Evolutionary conservation across 2,797 vertebrate genomes (phyloP).

Genomic region (Antennarius maculatus): DNA sequence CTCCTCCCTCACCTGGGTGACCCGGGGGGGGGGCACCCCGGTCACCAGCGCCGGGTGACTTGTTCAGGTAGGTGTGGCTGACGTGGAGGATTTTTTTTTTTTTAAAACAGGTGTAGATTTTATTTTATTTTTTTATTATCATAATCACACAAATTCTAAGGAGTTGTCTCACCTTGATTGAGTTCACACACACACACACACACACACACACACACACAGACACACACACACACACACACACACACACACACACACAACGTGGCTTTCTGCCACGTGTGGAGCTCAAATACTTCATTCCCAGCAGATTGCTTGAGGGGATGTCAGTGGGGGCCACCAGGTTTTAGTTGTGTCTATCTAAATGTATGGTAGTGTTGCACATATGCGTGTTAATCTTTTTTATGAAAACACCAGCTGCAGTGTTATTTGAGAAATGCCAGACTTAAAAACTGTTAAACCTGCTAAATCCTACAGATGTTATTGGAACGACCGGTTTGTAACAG

Average conservation of each 20-base stretch:
- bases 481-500: not conserved
- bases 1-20: slow-evolving; percentile 81
- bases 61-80: slow-evolving; percentile 85
- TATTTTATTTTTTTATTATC: not conserved
- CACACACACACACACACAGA: too few species aligned
- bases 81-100: too few species aligned
- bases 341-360: slow-evolving; percentile 56
- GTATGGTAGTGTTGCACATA: slow-evolving; percentile 31
- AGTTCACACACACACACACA: slow-evolving; percentile 30
- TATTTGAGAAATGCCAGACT: not conserved
- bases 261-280: slow-evolving; percentile 61
- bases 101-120: too few species aligned
- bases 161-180: slow-evolving; percentile 40
- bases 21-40: slow-evolving; percentile 77
- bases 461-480: not conserved
- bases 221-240: too few species aligned
- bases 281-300: slow-evolving; percentile 56
- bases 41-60: slow-evolving; percentile 72
- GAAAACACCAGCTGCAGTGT: slow-evolving; percentile 30
- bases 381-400: slow-evolving; percentile 14
- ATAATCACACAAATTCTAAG: not conserved
- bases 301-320: slow-evolving; percentile 48
- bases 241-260: not conserved
- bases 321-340: slow-evolving; percentile 44
- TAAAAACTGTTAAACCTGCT: not conserved